A percentile compares a stretch with the other conserved stretches of the same genome.
Evolutionary conservation across 2,888 invertebrate genomes (phyloP).

Genomic region (Altica lythri): DNA sequence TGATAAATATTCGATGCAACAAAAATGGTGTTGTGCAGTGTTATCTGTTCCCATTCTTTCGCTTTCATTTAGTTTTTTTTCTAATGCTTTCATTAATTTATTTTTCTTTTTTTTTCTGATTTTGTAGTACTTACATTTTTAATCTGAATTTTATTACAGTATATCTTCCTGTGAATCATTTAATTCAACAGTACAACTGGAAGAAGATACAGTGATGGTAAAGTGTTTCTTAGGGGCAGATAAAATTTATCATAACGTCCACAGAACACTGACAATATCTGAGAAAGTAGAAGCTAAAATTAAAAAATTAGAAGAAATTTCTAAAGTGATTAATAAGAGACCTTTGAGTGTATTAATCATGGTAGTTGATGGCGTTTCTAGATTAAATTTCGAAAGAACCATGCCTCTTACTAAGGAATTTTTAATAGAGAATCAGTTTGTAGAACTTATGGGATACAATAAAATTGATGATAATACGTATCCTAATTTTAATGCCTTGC

Average conservation of each 20-base stretch:
- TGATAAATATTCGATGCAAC: too few relatives aligned
- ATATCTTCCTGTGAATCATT: slow-evolving; percentile 24
- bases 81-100: too few relatives aligned
- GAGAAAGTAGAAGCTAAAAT: slow-evolving; percentile 57
- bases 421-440: slow-evolving; percentile 62
- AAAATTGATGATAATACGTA: slow-evolving; percentile 86
- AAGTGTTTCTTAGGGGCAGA: slow-evolving; percentile 29
- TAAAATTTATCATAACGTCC: slow-evolving; percentile 61
- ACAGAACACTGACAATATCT: slow-evolving; percentile 54
- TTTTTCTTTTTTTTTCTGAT: slow-evolving; percentile 14
- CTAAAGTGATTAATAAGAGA: slow-evolving; percentile 42
- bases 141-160: slow-evolving; percentile 25
- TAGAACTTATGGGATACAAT: slow-evolving; percentile 55
- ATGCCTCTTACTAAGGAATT: slow-evolving; percentile 74
- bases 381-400: slow-evolving; percentile 75
- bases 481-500: slow-evolving; percentile 82
- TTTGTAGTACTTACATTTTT: neutral
- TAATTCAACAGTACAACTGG: slow-evolving; percentile 26
- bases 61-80: too few relatives aligned
- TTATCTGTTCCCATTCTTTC: too few relatives aligned
- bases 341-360: slow-evolving; percentile 73
- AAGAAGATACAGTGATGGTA: slow-evolving; percentile 35
- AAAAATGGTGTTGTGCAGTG: too few relatives aligned
- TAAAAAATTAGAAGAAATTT: slow-evolving; percentile 49
- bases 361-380: slow-evolving; percentile 85